phyloP scores from a whole-genome alignment of 2,888 invertebrate species.

The Euplagia quadripunctaria region DNA sequence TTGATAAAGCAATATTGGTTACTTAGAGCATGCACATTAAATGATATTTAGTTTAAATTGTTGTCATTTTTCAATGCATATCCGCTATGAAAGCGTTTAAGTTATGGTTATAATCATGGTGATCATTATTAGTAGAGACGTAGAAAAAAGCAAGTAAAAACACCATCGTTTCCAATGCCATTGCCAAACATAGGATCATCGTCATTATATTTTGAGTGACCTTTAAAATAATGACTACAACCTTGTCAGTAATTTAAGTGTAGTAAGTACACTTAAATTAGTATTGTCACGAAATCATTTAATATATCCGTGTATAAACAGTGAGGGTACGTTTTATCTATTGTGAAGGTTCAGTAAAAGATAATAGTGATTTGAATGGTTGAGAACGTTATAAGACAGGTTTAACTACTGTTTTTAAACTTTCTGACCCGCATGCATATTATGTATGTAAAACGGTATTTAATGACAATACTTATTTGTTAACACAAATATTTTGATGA shows the following conservation, averaged over 20 bases:
- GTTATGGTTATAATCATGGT: background rate
- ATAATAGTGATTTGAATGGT: background rate
- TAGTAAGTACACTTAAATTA: too few relatives aligned
- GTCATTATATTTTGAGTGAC: background rate
- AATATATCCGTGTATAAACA: background rate
- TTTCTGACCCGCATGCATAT: too few relatives aligned
- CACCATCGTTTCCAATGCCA: background rate
- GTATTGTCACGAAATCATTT: background rate
- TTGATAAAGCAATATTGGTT: background rate
- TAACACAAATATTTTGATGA: too few relatives aligned
- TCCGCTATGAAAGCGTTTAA: background rate
- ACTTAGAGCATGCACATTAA: conserved; percentile 1
- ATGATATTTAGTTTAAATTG: background rate
- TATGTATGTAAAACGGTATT: too few relatives aligned
- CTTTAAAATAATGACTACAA: background rate
- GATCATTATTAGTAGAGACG: background rate
- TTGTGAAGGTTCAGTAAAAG: background rate
- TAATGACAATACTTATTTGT: too few relatives aligned
- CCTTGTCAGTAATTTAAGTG: background rate
- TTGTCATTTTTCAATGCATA: background rate
- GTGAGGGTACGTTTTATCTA: background rate
- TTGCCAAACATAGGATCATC: background rate
- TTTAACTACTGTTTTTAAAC: too few relatives aligned
- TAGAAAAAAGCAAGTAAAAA: background rate
- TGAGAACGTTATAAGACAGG: background rate